These are phyloP conservation scores for Luscinia luscinia DNA, from an alignment of 2,797 vertebrate genomes.

Conservation along the genomic window DNA sequence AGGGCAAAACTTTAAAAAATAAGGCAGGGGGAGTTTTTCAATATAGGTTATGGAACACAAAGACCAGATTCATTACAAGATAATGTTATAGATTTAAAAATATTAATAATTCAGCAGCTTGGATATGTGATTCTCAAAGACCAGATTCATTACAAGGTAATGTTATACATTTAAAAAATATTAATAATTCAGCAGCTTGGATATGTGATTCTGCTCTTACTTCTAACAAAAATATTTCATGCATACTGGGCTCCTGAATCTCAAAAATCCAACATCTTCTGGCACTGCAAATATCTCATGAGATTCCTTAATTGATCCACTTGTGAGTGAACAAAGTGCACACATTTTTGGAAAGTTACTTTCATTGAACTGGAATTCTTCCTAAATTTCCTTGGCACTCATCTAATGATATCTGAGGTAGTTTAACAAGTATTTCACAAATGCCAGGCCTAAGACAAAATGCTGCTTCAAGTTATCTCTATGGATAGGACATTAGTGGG, in stretches of 20 bases:
- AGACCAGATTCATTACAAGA: neutral
- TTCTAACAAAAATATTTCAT: slow-evolving; percentile 53
- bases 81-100: slow-evolving; percentile 20
- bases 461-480: neutral
- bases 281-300: slow-evolving; percentile 34
- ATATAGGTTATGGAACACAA: neutral
- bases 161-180: slow-evolving; percentile 18
- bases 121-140: neutral
- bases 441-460: slow-evolving; percentile 52
- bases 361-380: slow-evolving; percentile 54
- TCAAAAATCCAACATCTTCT: slow-evolving; percentile 37
- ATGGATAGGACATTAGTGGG: neutral
- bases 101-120: slow-evolving; percentile 32
- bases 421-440: slow-evolving; percentile 59
- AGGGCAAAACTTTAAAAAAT: neutral
- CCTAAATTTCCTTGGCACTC: slow-evolving; percentile 59
- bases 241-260: slow-evolving; percentile 30
- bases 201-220: slow-evolving; percentile 33
- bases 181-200: slow-evolving; percentile 29
- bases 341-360: slow-evolving; percentile 61
- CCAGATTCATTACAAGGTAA: neutral
- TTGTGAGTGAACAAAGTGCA: slow-evolving; percentile 43
- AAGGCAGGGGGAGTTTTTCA: rapidly evolving
- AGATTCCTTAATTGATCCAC: slow-evolving; percentile 65
- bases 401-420: slow-evolving; percentile 46